Conservation (phyloP, 2,797 vertebrate species). For the Pipistrellus pygmaeus region DNA sequence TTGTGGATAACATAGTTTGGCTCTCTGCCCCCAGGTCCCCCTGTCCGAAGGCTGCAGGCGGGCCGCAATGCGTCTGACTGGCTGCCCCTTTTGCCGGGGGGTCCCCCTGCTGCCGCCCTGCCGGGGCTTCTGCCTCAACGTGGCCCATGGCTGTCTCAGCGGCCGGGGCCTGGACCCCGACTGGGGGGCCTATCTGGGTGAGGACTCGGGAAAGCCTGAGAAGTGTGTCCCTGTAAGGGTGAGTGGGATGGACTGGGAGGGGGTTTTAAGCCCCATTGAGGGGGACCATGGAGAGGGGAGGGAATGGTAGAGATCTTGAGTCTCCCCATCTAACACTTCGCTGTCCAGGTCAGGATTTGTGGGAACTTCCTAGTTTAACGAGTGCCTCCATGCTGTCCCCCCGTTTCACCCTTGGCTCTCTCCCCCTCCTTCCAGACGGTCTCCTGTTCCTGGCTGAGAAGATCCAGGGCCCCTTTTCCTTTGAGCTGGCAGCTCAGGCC, state of each 20-base stretch:
- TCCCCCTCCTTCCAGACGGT: constrained; percentile 87
- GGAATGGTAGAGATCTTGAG: background rate
- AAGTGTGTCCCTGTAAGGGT: background rate
- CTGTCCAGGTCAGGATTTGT: constrained; percentile 8
- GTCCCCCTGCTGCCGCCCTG: constrained; percentile 91
- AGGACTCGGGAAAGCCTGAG: constrained; percentile 61
- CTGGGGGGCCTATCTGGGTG: constrained; percentile 95
- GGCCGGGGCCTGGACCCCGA: constrained; percentile 92
- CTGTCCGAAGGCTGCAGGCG: constrained; percentile 83
- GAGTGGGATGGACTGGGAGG: background rate
- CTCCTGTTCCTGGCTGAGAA: constrained; percentile 93
- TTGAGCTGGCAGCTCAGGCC: constrained; percentile 93
- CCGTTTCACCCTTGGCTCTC: background rate
- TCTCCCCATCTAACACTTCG: background rate
- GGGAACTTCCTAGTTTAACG: background rate
- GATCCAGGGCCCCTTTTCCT: constrained; percentile 93
- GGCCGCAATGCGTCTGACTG: constrained; percentile 94
- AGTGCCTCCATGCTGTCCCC: background rate
- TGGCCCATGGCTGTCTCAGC: constrained; percentile 94
- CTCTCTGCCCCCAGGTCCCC: constrained; percentile 76
- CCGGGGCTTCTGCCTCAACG: constrained; percentile 93
- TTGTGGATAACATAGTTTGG: constrained; percentile 35
- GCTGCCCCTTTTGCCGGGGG: constrained; percentile 94
- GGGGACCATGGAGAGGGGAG: background rate
- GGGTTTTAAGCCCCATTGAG: background rate